phyloP scores from a whole-genome alignment of 1,140 invertebrate species.

The Magallana ariakensis region DNA sequence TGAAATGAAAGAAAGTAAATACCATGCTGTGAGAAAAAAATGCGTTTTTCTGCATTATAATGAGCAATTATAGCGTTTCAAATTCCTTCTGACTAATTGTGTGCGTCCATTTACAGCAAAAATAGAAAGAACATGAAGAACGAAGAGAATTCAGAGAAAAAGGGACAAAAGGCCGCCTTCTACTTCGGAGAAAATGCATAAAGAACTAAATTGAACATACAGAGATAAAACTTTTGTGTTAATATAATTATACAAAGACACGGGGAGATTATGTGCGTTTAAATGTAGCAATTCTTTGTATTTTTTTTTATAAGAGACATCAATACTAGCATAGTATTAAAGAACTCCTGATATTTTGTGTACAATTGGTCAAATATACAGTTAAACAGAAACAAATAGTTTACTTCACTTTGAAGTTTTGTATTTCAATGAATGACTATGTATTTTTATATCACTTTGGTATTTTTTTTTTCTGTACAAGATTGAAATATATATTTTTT shows the following conservation, averaged over 20 bases:
- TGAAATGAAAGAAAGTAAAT: too few species aligned
- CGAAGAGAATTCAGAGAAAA: conserved; percentile 13
- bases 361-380: conserved; percentile 8
- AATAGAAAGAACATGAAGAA: conserved; percentile 41
- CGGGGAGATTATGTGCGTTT: neutral
- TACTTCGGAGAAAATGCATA: conserved; percentile 47
- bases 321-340: conserved; percentile 26
- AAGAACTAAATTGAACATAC: neutral
- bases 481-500: neutral
- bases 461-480: neutral
- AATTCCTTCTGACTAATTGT: too few species aligned
- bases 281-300: conserved; percentile 2
- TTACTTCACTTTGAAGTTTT: neutral
- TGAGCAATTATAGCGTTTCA: too few species aligned
- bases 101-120: neutral
- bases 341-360: neutral
- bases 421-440: neutral
- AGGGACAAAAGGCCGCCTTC: conserved; percentile 42
- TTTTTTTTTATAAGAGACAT: conserved; percentile 15
- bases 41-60: too few species aligned
- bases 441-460: neutral
- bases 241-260: neutral
- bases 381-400: conserved; percentile 19
- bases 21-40: too few species aligned
- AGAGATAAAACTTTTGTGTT: neutral